A percentile compares a stretch with the other conserved stretches of the same genome.
phyloP scores from a whole-genome alignment of 2,113 vertebrate species.

The Ophiodon elongatus region DNA sequence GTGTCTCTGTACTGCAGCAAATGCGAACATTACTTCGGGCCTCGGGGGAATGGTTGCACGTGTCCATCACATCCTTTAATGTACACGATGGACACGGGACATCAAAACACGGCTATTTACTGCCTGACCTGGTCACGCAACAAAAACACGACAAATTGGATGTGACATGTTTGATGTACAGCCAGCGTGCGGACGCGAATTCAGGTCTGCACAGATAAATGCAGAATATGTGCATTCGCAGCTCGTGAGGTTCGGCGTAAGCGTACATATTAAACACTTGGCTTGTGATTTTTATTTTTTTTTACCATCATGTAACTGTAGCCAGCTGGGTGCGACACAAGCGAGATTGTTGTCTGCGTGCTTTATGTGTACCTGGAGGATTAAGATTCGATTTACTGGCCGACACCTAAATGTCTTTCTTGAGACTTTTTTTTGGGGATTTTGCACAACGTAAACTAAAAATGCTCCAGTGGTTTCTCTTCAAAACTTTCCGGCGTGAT shows the following conservation, averaged over 20 bases:
- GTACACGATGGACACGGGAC: slow-evolving; percentile 14
- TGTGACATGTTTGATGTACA: slow-evolving; percentile 35
- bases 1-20: neutral
- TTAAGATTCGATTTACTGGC: neutral
- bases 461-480: neutral
- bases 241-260: too few species aligned
- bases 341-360: neutral
- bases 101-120: slow-evolving; percentile 6
- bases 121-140: slow-evolving; percentile 17
- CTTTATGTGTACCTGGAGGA: neutral
- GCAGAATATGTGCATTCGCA: neutral
- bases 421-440: neutral
- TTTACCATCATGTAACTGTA: neutral
- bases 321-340: neutral
- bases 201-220: neutral
- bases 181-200: neutral
- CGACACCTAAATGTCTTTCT: neutral
- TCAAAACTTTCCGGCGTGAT: neutral
- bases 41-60: slow-evolving; percentile 18
- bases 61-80: slow-evolving; percentile 44
- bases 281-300: neutral
- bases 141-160: slow-evolving; percentile 9
- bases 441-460: neutral
- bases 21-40: slow-evolving; percentile 26
- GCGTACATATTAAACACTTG: neutral